Conservation (phyloP, 2,797 vertebrate genomes). For the Alca torda region DNA sequence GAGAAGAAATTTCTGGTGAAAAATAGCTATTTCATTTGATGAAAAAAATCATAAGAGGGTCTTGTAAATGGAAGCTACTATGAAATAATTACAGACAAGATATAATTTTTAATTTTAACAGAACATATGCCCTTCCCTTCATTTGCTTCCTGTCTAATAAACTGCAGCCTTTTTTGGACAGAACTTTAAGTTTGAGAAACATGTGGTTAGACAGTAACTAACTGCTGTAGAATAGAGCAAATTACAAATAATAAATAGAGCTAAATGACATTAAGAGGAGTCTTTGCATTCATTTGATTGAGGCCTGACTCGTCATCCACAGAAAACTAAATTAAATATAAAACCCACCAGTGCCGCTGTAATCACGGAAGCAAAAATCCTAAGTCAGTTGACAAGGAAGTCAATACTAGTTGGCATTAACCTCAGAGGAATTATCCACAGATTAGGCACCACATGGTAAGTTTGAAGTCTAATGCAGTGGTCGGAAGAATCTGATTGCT, state of each 20-base stretch:
- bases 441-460: neutral
- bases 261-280: constrained; percentile 21
- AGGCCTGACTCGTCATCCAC: neutral
- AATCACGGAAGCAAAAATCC: neutral
- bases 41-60: neutral
- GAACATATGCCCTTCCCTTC: neutral
- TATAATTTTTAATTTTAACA: neutral
- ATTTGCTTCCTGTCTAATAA: neutral
- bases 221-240: neutral
- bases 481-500: neutral
- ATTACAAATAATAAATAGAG: constrained; percentile 13
- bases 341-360: neutral
- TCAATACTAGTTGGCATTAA: neutral
- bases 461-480: neutral
- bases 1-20: neutral
- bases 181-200: neutral
- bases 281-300: neutral
- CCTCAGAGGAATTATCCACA: neutral
- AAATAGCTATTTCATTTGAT: neutral
- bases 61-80: neutral
- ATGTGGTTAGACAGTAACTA: neutral
- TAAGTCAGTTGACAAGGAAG: neutral
- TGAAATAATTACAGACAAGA: neutral
- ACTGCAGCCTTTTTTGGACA: neutral
- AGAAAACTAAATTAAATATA: constrained; percentile 8